Percentiles rank a stretch among this genome's conserved stretches.
Conservation (phyloP, 2,113 vertebrate genomes). For the Agelaius phoeniceus region DNA sequence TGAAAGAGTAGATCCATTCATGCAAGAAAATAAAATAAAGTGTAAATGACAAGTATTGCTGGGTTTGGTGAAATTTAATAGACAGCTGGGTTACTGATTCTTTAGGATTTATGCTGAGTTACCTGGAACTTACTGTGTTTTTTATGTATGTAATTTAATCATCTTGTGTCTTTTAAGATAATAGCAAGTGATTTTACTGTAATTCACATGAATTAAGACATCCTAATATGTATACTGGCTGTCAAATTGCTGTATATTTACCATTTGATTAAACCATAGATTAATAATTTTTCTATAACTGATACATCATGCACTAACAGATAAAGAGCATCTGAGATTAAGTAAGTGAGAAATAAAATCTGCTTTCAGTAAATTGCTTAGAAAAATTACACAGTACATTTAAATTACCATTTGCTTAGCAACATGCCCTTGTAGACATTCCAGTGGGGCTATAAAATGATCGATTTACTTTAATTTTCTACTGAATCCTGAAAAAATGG, state of each 20-base stretch:
- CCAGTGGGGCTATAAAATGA: constrained; percentile 85
- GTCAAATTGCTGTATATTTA: constrained; percentile 56
- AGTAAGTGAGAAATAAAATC: constrained; percentile 81
- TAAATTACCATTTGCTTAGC: constrained; percentile 91
- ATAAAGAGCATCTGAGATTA: constrained; percentile 82
- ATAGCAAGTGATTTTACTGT: constrained; percentile 51
- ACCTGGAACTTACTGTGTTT: constrained; percentile 38
- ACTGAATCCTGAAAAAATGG: constrained; percentile 81
- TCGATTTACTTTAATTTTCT: constrained; percentile 91
- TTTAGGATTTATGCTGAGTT: constrained; percentile 52
- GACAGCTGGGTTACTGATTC: constrained; percentile 46
- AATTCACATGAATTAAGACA: constrained; percentile 63
- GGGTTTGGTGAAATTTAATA: constrained; percentile 36
- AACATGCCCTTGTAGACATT: constrained; percentile 84
- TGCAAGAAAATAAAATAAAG: neutral
- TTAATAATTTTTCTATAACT: constrained; percentile 83
- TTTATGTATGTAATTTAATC: constrained; percentile 61
- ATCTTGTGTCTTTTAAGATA: constrained; percentile 50
- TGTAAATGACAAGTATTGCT: constrained; percentile 23
- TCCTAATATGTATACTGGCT: constrained; percentile 42
- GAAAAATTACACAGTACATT: constrained; percentile 87
- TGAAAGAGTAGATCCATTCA: neutral
- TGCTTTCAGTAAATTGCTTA: constrained; percentile 84
- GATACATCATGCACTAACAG: constrained; percentile 78
- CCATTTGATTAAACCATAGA: constrained; percentile 76